Evolutionary conservation across 2,797 vertebrate species (phyloP), one percentile per base, ranked within the genome.

Genomic region (Muscicapa striata): DNA sequence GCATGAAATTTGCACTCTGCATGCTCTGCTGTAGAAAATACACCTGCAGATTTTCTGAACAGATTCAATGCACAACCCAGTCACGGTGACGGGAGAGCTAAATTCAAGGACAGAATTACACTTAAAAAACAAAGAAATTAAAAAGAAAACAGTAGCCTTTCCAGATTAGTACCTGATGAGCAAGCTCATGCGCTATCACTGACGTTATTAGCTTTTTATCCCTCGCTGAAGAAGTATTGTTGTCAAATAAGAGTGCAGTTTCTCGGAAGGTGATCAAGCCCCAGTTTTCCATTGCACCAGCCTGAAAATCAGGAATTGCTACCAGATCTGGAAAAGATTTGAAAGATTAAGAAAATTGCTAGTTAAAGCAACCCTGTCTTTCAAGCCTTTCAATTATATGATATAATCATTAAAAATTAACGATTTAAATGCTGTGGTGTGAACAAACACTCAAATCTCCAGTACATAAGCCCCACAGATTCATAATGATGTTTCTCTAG

Each of bases 241-340:
- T 97, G 36, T 98, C 98, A 94, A 98, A 98, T 62, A 99, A 97
- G 66, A 99, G 98, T 7, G 97, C 79, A 54, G 98, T 98, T 97
- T 99, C 99, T 85, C 98, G 98, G 95, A 99, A 99, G 36, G 98
- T 99, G 96, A 99, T 98, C 80, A 99, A 98, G 21, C 99, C 99
- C 99, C 99, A 99, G 94, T 99, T 99, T 97, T 99, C 99, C 99
- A 99, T 99, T 67, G 99, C 99, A 94, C 98, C 99, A 6, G 99
- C 98, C 87, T 99, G 97, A 97, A 99, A 99, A 97, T 99, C 99
- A 76, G 99, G 99, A 96, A 99, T 98, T 80, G 98, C 99, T 63
- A 99, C 98, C 96, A 99, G 96, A 97, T 99, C 99, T 99, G 88
- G 12, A 96, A 89, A 73, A 79, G 30, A 95, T 93, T 67, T 85